Conservation (phyloP, 2,797 vertebrate genomes). For the Vipera ursinii region DNA sequence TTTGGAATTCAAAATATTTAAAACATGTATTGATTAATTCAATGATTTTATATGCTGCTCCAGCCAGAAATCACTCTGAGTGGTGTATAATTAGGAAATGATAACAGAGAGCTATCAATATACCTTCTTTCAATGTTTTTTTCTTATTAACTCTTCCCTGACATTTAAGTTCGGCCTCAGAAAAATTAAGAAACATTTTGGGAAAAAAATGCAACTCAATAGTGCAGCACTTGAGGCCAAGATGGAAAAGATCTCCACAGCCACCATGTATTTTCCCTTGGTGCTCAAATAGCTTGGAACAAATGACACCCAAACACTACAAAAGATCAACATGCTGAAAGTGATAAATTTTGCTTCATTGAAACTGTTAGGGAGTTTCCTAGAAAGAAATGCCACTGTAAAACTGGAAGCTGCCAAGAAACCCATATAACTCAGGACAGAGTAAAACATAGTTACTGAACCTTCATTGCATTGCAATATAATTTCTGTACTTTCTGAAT, state of each 20-base stretch:
- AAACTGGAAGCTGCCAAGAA: background rate
- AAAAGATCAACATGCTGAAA: background rate
- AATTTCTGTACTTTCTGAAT: background rate
- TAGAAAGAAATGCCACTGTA: background rate
- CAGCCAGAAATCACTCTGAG: too few relatives aligned
- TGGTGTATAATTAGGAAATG: background rate
- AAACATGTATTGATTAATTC: background rate
- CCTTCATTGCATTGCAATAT: background rate
- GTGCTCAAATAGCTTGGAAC: background rate
- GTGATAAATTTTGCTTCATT: background rate
- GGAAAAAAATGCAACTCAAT: background rate
- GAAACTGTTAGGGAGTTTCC: background rate
- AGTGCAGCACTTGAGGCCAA: background rate
- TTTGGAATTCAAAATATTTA: background rate
- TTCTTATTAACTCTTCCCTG: background rate
- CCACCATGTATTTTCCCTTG: background rate
- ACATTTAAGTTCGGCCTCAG: background rate
- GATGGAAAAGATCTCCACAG: background rate
- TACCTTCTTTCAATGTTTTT: background rate
- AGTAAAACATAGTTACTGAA: background rate
- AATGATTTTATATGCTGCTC: background rate
- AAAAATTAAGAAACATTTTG: background rate
- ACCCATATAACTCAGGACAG: background rate
- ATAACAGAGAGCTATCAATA: background rate
- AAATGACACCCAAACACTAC: background rate